phyloP scores from a whole-genome alignment of 37 sponge, comb jelly and placozoan species.

The Mnemiopsis leidyi region DNA sequence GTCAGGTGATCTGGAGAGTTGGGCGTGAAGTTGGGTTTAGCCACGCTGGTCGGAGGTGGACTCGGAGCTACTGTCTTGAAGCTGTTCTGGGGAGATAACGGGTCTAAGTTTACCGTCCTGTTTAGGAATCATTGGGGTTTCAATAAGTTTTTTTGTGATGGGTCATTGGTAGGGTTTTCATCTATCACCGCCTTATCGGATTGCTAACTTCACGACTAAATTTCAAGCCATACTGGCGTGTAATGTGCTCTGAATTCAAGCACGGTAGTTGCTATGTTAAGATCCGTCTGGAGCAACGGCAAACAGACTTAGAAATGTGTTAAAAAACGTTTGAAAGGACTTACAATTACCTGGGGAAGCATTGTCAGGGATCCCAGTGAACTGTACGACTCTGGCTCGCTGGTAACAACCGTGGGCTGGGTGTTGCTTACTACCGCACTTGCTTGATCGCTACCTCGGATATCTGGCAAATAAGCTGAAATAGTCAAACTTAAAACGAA shows the following conservation, averaged over 20 bases:
- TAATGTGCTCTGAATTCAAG: too few relatives aligned
- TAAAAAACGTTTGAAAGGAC: too few relatives aligned
- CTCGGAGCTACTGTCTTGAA: slow-evolving; percentile 5
- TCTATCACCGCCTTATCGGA: too few relatives aligned
- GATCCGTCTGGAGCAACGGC: too few relatives aligned
- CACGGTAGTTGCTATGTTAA: too few relatives aligned
- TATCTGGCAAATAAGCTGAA: slow-evolving; percentile 45
- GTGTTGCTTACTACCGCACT: neutral
- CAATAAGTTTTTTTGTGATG: neutral
- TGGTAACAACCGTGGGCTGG: neutral
- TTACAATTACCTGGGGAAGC: slow-evolving; percentile 53
- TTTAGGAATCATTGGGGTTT: neutral
- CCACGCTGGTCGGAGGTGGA: slow-evolving; percentile 1
- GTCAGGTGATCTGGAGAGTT: slow-evolving; percentile 23
- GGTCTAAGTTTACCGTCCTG: too few relatives aligned
- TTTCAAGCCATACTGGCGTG: too few relatives aligned
- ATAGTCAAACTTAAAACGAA: neutral
- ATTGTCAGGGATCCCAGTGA: slow-evolving; percentile 44
- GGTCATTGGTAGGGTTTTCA: neutral
- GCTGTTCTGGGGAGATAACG: slow-evolving; percentile 9
- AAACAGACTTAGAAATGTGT: too few relatives aligned
- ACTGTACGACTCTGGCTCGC: slow-evolving; percentile 11
- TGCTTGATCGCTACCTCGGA: neutral
- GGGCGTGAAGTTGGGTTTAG: neutral
- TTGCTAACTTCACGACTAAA: too few relatives aligned